Evolutionary conservation across 2,113 vertebrate species (phyloP), one percentile per base, ranked within the genome.

Genomic region (Terrapene triunguis): DNA sequence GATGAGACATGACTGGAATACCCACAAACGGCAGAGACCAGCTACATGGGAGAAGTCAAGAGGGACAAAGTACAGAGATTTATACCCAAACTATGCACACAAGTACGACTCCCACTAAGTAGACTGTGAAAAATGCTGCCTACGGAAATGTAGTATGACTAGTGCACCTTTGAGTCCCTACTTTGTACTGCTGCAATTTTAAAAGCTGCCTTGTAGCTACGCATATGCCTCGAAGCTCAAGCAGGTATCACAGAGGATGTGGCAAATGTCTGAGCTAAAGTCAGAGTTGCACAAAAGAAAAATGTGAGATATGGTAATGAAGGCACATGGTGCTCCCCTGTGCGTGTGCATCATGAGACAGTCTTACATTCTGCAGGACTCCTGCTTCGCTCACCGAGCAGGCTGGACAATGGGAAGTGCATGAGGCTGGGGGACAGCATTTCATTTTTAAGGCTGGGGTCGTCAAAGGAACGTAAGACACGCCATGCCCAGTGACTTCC

Each of bases 401-500:
- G 38, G 16, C 62, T 69, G 62, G 35, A 21, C 62, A 17, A 17
- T 19, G 35, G 21, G 57, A 27, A 32, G 57, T 12, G 27, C 57
- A 62, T 6, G 57, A 62, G 27, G 57, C 25, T 32, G 57, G 65
- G 35, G 35, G 65, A 38, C 8, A 38, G 35, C 65, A 16, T 47
- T 47, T 47, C 44, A 38, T 2, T 54, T 51, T 59, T 27, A 82
- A 5, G 57, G 21, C 50, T 89, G 10, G 1, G 57, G 84, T 25
- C 6, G 29, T 65, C 88, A 53, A 88, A 91, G 32, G 25, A 89
- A 88, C 17, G 42, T 2, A 29, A 0, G 1, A 22, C 38, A 72
- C 0, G 35, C 65, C 17, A 9, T 38, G 35, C 35, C n/a, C n/a
- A 76, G 50, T 8, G 57, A 3, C 2, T 0, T 3, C 2, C 48